A percentile compares a stretch with the other conserved stretches of the same genome.
Evolutionary conservation across 2,797 vertebrate genomes (phyloP).

Genomic region (Microctenopoma steveboyesi): DNA sequence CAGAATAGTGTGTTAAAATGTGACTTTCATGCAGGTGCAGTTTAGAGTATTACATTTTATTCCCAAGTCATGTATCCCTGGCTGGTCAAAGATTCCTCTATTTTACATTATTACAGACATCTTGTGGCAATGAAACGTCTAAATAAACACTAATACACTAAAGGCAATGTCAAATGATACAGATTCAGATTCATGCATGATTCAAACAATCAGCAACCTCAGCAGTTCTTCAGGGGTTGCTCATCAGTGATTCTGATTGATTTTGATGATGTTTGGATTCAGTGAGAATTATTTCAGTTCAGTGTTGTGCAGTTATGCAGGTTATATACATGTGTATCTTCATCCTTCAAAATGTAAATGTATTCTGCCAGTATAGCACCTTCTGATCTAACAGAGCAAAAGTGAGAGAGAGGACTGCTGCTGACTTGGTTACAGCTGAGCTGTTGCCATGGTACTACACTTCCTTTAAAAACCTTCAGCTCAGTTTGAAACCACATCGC

Average conservation of each 20-base stretch:
- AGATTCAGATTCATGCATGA: too few species aligned
- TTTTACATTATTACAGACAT: too few species aligned
- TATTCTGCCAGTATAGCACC: conserved; percentile 18
- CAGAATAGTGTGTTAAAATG: too few species aligned
- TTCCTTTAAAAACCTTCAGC: conserved; percentile 45
- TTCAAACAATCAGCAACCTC: background rate
- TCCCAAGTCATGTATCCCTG: too few species aligned
- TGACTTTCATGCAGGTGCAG: too few species aligned
- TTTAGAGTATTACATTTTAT: too few species aligned
- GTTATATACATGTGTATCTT: background rate
- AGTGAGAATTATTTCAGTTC: background rate
- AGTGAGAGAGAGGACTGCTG: conserved; percentile 8
- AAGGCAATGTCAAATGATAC: too few species aligned
- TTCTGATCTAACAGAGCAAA: conserved; percentile 11
- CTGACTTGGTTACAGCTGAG: conserved; percentile 34
- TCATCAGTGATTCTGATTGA: background rate
- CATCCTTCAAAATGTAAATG: conserved; percentile 13
- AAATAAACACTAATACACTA: too few species aligned
- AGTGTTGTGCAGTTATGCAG: background rate
- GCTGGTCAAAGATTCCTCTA: too few species aligned
- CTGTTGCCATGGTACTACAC: conserved; percentile 70
- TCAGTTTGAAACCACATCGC: conserved; percentile 18
- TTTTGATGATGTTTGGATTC: conserved; percentile 9
- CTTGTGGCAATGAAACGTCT: too few species aligned
- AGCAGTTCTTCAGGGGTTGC: background rate